Evolutionary conservation across 2,797 vertebrate genomes (phyloP).

Genomic region (Sylvilagus floridanus): DNA sequence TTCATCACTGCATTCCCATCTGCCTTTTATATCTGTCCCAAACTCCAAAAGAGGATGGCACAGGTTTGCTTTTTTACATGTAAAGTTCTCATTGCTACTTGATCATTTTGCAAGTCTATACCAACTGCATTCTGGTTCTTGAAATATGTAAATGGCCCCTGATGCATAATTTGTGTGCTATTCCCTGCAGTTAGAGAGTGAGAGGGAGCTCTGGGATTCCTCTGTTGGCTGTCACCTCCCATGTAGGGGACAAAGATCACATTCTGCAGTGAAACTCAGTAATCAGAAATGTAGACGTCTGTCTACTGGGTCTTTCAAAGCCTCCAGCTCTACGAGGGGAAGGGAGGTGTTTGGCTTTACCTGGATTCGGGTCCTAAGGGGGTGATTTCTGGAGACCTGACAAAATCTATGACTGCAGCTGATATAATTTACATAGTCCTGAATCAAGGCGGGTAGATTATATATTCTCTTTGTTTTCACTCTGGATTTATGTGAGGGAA

Average conservation of each 20-base stretch:
- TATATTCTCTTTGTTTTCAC: slow-evolving; percentile 68
- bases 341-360: not conserved
- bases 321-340: not conserved
- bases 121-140: slow-evolving; percentile 40
- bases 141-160: slow-evolving; percentile 53
- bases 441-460: slow-evolving; percentile 50
- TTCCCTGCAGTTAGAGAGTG: not conserved
- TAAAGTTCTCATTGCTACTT: slow-evolving; percentile 1
- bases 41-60: not conserved
- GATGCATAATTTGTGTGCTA: not conserved
- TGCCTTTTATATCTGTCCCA: not conserved
- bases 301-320: not conserved
- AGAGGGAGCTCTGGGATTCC: not conserved
- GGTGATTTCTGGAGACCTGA: not conserved
- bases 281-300: slow-evolving; percentile 49
- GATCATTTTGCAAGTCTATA: slow-evolving; percentile 6
- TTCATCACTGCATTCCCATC: accelerated
- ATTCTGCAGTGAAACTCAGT: slow-evolving; percentile 46
- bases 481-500: slow-evolving; percentile 56
- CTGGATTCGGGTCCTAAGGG: not conserved
- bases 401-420: slow-evolving; percentile 59
- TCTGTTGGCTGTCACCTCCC: not conserved
- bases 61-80: not conserved
- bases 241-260: not conserved
- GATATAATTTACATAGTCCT: slow-evolving; percentile 46